Evolutionary conservation across 2,797 vertebrate species (phyloP).

Genomic region (Pipistrellus nathusii): DNA sequence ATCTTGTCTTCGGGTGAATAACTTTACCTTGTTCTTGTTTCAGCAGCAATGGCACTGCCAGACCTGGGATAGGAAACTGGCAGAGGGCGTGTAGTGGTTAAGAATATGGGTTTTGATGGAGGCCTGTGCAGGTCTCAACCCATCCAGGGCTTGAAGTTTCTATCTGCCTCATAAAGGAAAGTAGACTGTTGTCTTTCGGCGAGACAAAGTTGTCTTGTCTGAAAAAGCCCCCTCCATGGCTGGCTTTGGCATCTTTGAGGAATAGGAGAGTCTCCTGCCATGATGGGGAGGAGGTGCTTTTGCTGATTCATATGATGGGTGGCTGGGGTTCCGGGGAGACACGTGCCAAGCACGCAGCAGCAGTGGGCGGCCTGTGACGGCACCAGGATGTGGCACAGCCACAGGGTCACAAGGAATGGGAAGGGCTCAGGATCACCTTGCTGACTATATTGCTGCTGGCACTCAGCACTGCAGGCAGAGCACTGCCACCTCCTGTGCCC

Average conservation of each 20-base stretch:
- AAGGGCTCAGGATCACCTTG: background rate
- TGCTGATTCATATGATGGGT: background rate
- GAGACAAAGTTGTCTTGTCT: background rate
- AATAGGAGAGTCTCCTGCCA: background rate
- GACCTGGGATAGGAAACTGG: conserved; percentile 14
- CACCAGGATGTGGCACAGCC: background rate
- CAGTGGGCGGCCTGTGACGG: background rate
- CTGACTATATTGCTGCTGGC: background rate
- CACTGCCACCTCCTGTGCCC: background rate
- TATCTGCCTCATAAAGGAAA: background rate
- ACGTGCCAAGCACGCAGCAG: background rate
- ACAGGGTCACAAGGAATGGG: background rate
- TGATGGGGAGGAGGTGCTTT: background rate
- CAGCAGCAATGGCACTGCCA: background rate
- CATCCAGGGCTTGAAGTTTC: background rate
- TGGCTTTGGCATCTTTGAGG: background rate
- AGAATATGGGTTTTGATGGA: background rate
- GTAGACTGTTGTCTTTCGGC: background rate
- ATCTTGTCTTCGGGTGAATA: background rate
- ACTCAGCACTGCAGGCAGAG: background rate
- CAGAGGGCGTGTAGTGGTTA: background rate
- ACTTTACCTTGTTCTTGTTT: conserved; percentile 1
- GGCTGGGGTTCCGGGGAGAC: background rate
- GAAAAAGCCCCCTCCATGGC: background rate
- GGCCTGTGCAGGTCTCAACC: background rate